Conservation (phyloP, 2,113 vertebrate species). For the Arvicanthis niloticus region DNA sequence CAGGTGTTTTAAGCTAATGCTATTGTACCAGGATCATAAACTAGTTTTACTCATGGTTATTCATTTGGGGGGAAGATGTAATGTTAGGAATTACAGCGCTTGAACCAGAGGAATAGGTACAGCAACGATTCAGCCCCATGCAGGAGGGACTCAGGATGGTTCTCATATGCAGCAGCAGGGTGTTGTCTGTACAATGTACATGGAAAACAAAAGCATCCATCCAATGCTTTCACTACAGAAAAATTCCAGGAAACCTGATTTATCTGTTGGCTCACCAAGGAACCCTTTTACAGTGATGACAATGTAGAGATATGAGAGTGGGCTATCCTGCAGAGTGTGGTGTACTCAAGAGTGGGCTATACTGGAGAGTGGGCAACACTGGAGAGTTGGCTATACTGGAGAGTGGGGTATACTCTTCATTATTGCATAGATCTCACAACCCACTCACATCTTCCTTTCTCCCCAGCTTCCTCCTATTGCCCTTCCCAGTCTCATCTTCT, state of each 20-base stretch:
- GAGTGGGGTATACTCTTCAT: too few species aligned
- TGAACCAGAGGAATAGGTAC: neutral
- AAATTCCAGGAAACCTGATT: neutral
- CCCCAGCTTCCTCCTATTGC: rapidly evolving
- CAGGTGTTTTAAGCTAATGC: neutral
- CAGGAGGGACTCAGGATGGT: neutral
- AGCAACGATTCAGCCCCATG: too few species aligned
- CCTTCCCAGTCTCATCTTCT: neutral
- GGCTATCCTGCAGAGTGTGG: rapidly evolving
- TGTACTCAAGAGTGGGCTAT: neutral
- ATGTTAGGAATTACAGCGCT: neutral
- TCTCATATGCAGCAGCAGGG: neutral
- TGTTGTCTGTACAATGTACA: neutral
- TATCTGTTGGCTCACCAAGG: neutral
- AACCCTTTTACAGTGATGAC: neutral
- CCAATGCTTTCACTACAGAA: neutral
- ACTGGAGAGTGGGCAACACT: neutral
- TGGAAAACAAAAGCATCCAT: neutral
- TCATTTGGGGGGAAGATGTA: neutral
- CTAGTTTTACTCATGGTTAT: neutral
- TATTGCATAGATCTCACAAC: neutral
- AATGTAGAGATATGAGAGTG: neutral
- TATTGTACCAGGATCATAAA: neutral
- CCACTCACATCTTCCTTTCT: neutral
- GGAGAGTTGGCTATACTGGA: neutral